Evolutionary conservation across 2,797 vertebrate genomes (phyloP), one percentile per base, ranked within the genome.

Genomic region (Sebastes matsubarae): DNA sequence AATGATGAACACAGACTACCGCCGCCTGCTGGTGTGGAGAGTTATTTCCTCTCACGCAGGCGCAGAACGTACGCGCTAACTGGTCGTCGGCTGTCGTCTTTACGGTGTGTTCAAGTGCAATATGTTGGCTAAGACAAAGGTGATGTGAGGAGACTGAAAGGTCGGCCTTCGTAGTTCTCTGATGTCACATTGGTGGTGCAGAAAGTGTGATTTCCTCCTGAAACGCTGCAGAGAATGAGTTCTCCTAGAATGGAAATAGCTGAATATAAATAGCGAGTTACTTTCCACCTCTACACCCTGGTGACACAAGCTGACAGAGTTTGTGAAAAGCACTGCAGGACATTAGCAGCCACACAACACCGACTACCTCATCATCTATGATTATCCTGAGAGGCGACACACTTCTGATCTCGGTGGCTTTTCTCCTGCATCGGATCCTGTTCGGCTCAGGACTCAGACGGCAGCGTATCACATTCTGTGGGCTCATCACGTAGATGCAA

Each of bases 401-500:
- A 59, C 68, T 18, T 22, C 58, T 68, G 57, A 36, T 22, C 52
- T 27, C 6, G 6, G 18, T 16, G n/a, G n/a, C 0, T 42, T 71
- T 73, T 68, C 73, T 46, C 50, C 70, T 42, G 71, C 70, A 79
- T 88, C 78, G 75, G 83, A 89, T 87, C 81, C 67, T n/a, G 68
- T 46, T 57, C 73, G 50, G 57, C 58, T 71, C 63, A 34, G 57
- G 46, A 75, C 79, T 68, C 38, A 52, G 83, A 86, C 75, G 70
- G 75, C 82, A 77, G 80, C 68, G 4, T 77, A 92, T 94, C 90
- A 82, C 55, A 94, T 95, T 93, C 83, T 86, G 79, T 27, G 24
- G 22, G 13, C 8, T 92, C 90, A 90, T 90, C 90, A 85, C 22
- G 6, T 7, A 50, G 61, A 63, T 34, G 64, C 8, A 74, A 90